Percentiles rank a stretch among this genome's conserved stretches.
Conservation (phyloP, 2,113 vertebrate genomes). For the Shinisaurus crocodilurus region DNA sequence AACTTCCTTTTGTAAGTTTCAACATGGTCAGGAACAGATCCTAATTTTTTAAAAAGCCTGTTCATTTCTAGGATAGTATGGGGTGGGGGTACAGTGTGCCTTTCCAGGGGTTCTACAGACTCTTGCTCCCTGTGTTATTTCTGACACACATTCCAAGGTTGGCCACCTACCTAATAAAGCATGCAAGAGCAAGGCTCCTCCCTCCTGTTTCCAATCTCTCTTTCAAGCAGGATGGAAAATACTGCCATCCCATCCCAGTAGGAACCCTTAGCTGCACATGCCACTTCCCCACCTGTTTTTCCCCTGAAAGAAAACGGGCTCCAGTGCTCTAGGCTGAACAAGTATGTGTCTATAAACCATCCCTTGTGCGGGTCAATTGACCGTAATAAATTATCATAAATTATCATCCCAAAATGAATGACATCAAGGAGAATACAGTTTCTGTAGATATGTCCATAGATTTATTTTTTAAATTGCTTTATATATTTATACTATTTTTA, state of each 20-base stretch:
- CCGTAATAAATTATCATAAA: too few species aligned
- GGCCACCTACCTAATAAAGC: background rate
- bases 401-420: background rate
- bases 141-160: background rate
- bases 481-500: slow-evolving; percentile 72
- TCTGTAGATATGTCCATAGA: slow-evolving; percentile 62
- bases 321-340: background rate
- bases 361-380: too few species aligned
- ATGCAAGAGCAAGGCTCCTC: too few species aligned
- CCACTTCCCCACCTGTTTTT: background rate
- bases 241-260: background rate
- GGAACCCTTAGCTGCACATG: background rate
- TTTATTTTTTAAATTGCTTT: slow-evolving; percentile 68
- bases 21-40: background rate
- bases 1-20: background rate
- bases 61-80: background rate
- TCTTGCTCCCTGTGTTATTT: background rate
- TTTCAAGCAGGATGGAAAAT: background rate
- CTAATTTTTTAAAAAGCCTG: background rate
- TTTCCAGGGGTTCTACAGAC: background rate
- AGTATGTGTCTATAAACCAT: accelerated
- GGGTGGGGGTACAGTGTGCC: background rate
- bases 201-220: background rate
- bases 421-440: background rate
- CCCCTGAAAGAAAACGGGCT: background rate